Evolutionary conservation across 1,140 invertebrate genomes (phyloP), one percentile per base, ranked within the genome.

Genomic region (Eubasilissa regina): DNA sequence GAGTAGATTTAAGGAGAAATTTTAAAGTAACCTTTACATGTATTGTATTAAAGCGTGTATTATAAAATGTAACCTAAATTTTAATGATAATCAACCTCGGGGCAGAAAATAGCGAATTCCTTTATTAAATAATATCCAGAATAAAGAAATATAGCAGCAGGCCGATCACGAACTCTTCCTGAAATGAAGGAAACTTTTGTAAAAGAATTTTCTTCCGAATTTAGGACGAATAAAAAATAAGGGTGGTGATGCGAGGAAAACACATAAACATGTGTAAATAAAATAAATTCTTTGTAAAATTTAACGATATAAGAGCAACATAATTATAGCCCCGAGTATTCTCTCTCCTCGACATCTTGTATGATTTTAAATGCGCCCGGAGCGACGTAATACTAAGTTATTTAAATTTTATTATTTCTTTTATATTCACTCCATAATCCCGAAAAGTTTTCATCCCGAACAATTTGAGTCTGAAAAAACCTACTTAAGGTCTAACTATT

Each of bases 351-450:
- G 48, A 25, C 53, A 47, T 72, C 68, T 53, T 55, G 70, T 56
- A 73, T 45, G 70, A 56, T 55, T 73, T 55, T 73, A 55, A 73
- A 56, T 56, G 4, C 21, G 51, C 70, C 70, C 19, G 19, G 10
- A 19, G 48, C 48, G 55, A 35, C 51, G 51, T 35, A 56, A 55
- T 21, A 55, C 70, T 35, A 35, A 35, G 1, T 55, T 73, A 73
- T 55, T 73, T 73, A 43, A 73, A 56, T 73, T 73, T 73, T 73
- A 56, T 55, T 73, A 73, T 55, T 73, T 73, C 70, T 56, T 56
- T 68, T 56, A 73, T 56, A 17, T 35, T 72, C 17, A 72, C 64
- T 68, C 64, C 44, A 47, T 62, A 62, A 48, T 55, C 70, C 12
- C 13, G 48, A 35, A 12, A 73, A 73, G 48, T 73, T 73, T 73